A percentile compares a stretch with the other conserved stretches of the same genome.
Conservation (phyloP, 2,888 invertebrate species). For the Drosophila buzzatii region DNA sequence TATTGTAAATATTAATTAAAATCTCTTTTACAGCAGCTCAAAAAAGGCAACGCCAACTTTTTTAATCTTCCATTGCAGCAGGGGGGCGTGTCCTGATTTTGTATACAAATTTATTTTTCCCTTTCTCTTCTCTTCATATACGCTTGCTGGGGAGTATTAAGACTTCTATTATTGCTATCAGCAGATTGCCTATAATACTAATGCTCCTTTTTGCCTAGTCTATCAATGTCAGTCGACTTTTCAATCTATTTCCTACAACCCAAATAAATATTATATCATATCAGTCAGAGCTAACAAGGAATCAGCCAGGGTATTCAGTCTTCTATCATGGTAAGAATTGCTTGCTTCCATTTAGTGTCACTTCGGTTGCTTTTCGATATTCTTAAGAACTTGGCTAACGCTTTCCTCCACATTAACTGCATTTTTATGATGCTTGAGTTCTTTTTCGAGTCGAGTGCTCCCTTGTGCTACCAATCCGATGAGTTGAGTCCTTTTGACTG, state of each 20-base stretch:
- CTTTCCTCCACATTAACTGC: slow-evolving; percentile 46
- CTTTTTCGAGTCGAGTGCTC: slow-evolving; percentile 15
- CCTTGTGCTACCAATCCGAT: slow-evolving; percentile 20
- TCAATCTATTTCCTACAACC: no score
- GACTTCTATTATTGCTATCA: no score
- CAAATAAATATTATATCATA: no score
- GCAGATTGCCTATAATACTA: no score
- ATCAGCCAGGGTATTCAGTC: neutral
- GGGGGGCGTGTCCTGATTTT: slow-evolving; percentile 41
- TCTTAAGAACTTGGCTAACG: slow-evolving; percentile 10
- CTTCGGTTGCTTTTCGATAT: slow-evolving; percentile 15
- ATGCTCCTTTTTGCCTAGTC: no score
- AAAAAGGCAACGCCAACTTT: slow-evolving; percentile 64
- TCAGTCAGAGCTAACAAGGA: no score
- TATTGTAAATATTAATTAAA: slow-evolving; percentile 82
- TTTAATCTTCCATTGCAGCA: slow-evolving; percentile 69
- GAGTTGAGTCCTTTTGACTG: slow-evolving; percentile 9
- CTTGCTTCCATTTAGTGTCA: slow-evolving; percentile 17
- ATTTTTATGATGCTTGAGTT: slow-evolving; percentile 51
- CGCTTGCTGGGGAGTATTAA: neutral
- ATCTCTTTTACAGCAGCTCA: slow-evolving; percentile 55
- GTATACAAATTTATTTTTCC: slow-evolving; percentile 45
- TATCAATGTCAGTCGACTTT: no score
- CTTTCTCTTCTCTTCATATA: slow-evolving; percentile 2
- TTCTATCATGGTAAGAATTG: neutral